These are phyloP conservation scores for Cephus rjabovi DNA, from an alignment of 2,888 invertebrate species.

Conservation along the genomic window DNA sequence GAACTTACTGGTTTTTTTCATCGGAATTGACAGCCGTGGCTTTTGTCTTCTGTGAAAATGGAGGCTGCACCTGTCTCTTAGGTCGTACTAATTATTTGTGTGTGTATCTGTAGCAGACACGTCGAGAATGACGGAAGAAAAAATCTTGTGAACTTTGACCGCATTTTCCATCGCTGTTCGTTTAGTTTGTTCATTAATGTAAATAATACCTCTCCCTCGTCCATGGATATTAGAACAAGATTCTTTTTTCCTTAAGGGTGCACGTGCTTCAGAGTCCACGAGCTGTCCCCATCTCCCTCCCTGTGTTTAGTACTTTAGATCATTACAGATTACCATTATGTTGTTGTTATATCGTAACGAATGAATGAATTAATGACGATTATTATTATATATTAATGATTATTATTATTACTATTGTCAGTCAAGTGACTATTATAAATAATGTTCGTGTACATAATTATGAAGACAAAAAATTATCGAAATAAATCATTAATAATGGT, in stretches of 20 bases:
- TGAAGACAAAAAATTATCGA: slow-evolving; percentile 46
- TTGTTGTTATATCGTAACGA: not conserved
- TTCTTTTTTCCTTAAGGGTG: not conserved
- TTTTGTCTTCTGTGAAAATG: too few species aligned
- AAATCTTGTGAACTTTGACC: not conserved
- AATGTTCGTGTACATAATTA: slow-evolving; percentile 60
- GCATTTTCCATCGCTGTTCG: not conserved
- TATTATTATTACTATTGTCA: slow-evolving; percentile 38
- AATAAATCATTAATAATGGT: slow-evolving; percentile 61
- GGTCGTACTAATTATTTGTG: too few species aligned
- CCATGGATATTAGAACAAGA: too few species aligned
- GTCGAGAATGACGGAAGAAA: not conserved
- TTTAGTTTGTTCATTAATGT: not conserved
- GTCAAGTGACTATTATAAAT: slow-evolving; percentile 45
- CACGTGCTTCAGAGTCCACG: not conserved
- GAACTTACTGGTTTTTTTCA: too few species aligned
- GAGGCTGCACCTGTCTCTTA: too few species aligned
- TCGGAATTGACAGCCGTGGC: too few species aligned
- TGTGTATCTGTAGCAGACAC: too few species aligned
- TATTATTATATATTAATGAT: not conserved
- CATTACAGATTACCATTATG: not conserved
- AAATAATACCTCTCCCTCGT: not conserved
- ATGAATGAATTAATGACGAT: too few species aligned
- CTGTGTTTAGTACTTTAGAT: not conserved
- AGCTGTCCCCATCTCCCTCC: not conserved